These are phyloP conservation scores for Panulirus ornatus DNA, from an alignment of 1,140 invertebrate species.

Conservation along the genomic window DNA sequence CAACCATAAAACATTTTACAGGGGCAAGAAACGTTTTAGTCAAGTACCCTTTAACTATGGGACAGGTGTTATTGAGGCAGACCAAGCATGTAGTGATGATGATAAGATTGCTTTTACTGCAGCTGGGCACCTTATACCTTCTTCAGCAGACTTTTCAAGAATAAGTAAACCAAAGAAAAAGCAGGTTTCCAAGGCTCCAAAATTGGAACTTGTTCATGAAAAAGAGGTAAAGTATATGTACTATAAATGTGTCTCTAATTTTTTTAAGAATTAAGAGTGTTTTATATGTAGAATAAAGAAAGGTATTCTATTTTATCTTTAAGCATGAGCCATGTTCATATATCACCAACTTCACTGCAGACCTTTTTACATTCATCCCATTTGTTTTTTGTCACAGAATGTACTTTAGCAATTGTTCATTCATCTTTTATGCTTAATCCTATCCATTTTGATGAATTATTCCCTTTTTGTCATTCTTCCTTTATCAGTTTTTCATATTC, in stretches of 20 bases:
- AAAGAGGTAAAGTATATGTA: constrained; percentile 28
- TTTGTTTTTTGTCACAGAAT: too few species aligned
- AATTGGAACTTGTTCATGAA: constrained; percentile 22
- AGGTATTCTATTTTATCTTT: too few species aligned
- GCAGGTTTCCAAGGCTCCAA: neutral
- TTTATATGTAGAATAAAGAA: too few species aligned
- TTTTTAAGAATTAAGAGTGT: neutral
- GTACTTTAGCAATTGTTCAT: too few species aligned
- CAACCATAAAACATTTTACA: neutral
- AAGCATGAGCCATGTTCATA: too few species aligned
- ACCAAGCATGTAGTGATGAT: neutral
- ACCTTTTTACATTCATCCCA: too few species aligned
- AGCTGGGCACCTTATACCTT: constrained; percentile 43
- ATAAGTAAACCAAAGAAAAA: constrained; percentile 8
- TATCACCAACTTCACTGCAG: too few species aligned
- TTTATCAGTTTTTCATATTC: too few species aligned
- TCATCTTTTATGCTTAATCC: too few species aligned
- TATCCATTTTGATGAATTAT: too few species aligned
- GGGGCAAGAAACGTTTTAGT: constrained; percentile 44
- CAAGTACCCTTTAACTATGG: constrained; percentile 50
- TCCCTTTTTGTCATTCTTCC: too few species aligned
- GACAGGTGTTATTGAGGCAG: neutral
- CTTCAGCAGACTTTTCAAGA: constrained; percentile 18
- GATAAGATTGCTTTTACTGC: constrained; percentile 33
- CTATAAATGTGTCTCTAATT: neutral